phyloP scores from a whole-genome alignment of 2,888 invertebrate genomes.

The Tanypteryx hageni region DNA sequence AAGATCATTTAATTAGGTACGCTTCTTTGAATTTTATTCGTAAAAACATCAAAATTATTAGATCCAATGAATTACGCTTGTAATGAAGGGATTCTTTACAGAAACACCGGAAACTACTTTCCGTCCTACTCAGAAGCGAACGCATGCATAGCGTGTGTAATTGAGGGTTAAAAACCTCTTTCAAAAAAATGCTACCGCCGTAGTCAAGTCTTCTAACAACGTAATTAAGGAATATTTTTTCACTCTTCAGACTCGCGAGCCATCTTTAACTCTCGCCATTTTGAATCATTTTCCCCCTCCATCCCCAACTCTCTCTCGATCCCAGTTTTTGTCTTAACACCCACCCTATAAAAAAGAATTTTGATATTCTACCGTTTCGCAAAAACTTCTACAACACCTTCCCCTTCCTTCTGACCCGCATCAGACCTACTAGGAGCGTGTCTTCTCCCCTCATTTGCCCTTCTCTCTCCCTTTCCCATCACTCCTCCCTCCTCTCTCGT shows the following conservation, averaged over 20 bases:
- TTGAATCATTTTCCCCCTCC: not conserved
- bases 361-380: not conserved
- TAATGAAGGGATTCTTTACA: too few relatives aligned
- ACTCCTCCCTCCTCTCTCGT: not conserved
- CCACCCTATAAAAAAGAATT: not conserved
- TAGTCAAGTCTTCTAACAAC: conserved; percentile 16
- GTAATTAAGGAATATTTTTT: conserved; percentile 24
- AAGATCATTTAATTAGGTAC: too few relatives aligned
- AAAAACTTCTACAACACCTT: not conserved
- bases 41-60: too few relatives aligned
- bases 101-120: not conserved
- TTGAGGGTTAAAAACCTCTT: conserved; percentile 32
- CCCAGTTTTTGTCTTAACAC: conserved; percentile 2
- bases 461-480: not conserved
- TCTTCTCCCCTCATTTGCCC: not conserved
- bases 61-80: too few relatives aligned
- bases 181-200: not conserved
- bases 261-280: not conserved
- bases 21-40: too few relatives aligned
- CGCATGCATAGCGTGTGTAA: not conserved
- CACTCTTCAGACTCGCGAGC: not conserved
- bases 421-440: not conserved
- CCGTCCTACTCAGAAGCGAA: not conserved
- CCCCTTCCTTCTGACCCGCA: too few relatives aligned
- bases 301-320: not conserved